These are phyloP conservation scores for Misgurnus anguillicaudatus DNA, from an alignment of 2,113 vertebrate species.

Conservation along the genomic window DNA sequence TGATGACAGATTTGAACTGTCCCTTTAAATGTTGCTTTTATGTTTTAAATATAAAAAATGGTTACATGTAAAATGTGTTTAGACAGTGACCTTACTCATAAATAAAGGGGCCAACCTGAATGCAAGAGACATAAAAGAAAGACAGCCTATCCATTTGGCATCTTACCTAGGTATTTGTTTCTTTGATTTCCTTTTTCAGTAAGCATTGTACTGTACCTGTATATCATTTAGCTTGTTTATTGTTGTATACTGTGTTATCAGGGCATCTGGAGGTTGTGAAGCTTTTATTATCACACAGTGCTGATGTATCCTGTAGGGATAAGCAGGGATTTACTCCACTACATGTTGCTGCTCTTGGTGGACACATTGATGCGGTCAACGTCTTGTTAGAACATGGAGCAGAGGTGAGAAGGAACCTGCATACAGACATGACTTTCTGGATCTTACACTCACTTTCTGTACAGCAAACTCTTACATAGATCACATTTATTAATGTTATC, in stretches of 20 bases:
- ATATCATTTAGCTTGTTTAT: not conserved
- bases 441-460: no score
- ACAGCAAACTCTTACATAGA: no score
- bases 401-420: constrained; percentile 75
- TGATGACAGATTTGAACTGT: no score
- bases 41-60: no score
- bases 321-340: constrained; percentile 90
- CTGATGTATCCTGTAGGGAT: constrained; percentile 87
- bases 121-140: constrained; percentile 90
- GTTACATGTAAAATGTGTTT: no score
- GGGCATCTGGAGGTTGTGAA: constrained; percentile 93
- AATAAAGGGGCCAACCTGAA: constrained; percentile 86
- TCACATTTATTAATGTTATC: no score
- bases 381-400: constrained; percentile 85
- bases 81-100: constrained; percentile 92
- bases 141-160: constrained; percentile 92
- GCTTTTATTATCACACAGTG: constrained; percentile 84
- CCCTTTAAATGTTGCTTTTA: no score
- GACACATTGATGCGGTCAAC: constrained; percentile 86
- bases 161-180: constrained; percentile 82
- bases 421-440: no score
- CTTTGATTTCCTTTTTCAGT: not conserved
- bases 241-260: constrained; percentile 56
- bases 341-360: constrained; percentile 87
- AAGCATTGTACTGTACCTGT: not conserved